phyloP scores from a whole-genome alignment of 2,113 vertebrate species.

The Colius striatus region DNA sequence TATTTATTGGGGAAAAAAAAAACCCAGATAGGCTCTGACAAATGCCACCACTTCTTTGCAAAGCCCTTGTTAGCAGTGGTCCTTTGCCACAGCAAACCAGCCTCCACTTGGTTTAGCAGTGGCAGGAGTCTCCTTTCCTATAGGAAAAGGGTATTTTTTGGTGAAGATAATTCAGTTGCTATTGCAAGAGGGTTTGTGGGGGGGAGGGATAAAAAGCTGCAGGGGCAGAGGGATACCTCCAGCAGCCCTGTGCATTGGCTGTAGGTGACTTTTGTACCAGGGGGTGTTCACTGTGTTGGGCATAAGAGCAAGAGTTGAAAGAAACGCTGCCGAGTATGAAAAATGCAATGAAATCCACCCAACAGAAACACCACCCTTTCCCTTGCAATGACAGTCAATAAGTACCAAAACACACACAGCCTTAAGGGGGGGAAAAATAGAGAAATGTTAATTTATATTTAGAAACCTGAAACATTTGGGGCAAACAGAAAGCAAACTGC shows the following conservation, averaged over 20 bases:
- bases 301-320: not conserved
- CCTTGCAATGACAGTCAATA: not conserved
- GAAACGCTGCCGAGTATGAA: not conserved
- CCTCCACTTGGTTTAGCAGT: slow-evolving; percentile 51
- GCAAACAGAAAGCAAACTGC: slow-evolving; percentile 14
- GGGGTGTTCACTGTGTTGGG: not conserved
- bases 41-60: slow-evolving; percentile 10
- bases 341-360: not conserved
- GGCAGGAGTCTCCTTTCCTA: slow-evolving; percentile 42
- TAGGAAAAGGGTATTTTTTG: slow-evolving; percentile 48
- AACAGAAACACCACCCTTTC: not conserved
- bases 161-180: not conserved
- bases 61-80: slow-evolving; percentile 18
- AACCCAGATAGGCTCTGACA: slow-evolving; percentile 54
- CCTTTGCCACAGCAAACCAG: slow-evolving; percentile 43
- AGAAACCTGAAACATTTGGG: not conserved
- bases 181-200: not conserved
- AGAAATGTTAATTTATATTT: not conserved
- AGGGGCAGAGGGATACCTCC: not conserved
- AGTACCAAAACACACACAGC: not conserved
- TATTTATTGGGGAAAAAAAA: not conserved
- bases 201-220: not conserved
- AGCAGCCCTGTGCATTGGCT: not conserved
- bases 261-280: accelerated
- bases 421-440: not conserved